phyloP scores from a whole-genome alignment of 1,140 invertebrate genomes.

The Diplogasteroides magnus region DNA sequence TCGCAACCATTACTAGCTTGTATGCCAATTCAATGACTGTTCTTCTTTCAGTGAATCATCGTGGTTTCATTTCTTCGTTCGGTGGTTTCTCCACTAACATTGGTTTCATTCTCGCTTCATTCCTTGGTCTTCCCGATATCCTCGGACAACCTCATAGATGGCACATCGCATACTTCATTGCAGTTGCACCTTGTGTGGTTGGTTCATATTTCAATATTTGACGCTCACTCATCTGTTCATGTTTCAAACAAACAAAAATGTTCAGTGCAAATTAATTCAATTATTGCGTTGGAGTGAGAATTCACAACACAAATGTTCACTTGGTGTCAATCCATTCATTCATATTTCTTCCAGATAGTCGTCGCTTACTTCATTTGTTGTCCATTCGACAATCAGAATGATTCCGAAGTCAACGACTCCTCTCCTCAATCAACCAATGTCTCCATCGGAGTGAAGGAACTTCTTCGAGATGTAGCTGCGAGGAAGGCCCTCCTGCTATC shows the following conservation, averaged over 20 bases:
- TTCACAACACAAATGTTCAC: no score
- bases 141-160: slow-evolving; percentile 21
- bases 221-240: neutral
- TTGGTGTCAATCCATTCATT: neutral
- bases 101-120: slow-evolving; percentile 23
- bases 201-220: neutral
- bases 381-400: neutral
- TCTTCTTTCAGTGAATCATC: slow-evolving; percentile 9
- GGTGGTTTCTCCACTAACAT: slow-evolving; percentile 29
- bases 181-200: slow-evolving; percentile 4
- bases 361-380: neutral
- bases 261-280: no score
- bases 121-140: slow-evolving; percentile 17
- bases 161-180: slow-evolving; percentile 22
- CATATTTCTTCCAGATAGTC: neutral
- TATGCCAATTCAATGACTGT: no score
- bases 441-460: neutral
- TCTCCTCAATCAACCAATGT: neutral
- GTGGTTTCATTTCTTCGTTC: slow-evolving; percentile 19
- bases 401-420: neutral
- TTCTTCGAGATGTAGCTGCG: neutral
- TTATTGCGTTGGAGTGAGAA: no score
- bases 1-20: no score
- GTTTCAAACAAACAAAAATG: no score
- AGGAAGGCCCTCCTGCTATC: slow-evolving; percentile 18